Evolutionary conservation across 1,140 invertebrate species (phyloP), one percentile per base, ranked within the genome.

Genomic region (Diploscapter pachys): DNA sequence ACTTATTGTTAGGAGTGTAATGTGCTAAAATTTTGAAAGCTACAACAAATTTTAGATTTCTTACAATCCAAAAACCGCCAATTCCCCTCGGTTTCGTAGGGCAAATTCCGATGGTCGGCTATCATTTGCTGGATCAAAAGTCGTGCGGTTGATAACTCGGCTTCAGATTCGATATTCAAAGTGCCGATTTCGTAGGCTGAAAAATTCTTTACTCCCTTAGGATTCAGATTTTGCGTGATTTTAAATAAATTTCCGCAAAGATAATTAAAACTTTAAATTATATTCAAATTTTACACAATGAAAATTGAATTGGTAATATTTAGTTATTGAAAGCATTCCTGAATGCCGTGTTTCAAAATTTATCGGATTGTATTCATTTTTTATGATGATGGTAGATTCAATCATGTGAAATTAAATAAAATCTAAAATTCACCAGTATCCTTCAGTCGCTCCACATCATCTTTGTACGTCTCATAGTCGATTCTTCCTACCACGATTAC

Each of bases 41-140:
- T 31, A 31, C 31, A 31, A 31, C 31, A 31, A 31, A 31, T 31
- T 31, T 31, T 31, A 31, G 31, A 31, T 59, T 48, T 73, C 74
- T 76, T 73, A 85, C 83, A 85, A 70, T 85, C 83, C 13, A 85
- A 69, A 63, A 85, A 85, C 51, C 84, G 67, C 83, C 83, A 85
- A 52, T 85, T 83, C 56, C 74, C 76, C 53, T 72, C 74, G n/a
- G 84, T 82, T 66, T 85, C 83, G 68, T 85, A 85, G 2, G 83
- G 83, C 31, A 85, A 71, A 73, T 73, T 81, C 49, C 73, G 72
- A 77, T 85, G 83, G 56, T 84, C 78, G 3, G 68, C 54, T 2
- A 85, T 66, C 61, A 85, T 75, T 57, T 80, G 78, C 66, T 85
- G 84, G 57, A 85, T 85, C 3, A 68, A 51, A 4, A 73, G 54